Conservation (phyloP, 2,888 invertebrate genomes). For the Drosophila rellima region DNA sequence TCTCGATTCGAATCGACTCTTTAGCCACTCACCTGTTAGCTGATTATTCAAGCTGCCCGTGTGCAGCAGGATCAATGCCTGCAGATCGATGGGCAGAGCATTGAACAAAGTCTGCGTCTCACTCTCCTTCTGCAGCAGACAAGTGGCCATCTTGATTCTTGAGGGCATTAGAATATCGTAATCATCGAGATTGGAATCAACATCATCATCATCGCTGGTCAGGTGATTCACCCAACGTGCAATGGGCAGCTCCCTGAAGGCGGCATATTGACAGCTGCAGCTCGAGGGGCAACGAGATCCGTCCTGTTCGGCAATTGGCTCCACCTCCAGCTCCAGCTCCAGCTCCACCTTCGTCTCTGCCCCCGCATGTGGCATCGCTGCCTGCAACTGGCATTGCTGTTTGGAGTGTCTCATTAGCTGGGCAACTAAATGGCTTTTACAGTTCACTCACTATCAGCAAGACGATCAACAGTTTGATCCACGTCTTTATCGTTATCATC, state of each 20-base stretch:
- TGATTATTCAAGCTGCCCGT: slow-evolving; percentile 85
- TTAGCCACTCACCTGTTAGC: slow-evolving; percentile 73
- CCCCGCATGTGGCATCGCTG: slow-evolving; percentile 10
- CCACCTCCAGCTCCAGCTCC: neutral
- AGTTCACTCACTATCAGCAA: slow-evolving; percentile 50
- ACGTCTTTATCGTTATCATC: slow-evolving; percentile 15
- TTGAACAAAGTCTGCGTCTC: slow-evolving; percentile 85
- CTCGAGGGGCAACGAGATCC: slow-evolving; percentile 86
- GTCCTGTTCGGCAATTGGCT: slow-evolving; percentile 63
- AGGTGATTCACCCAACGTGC: slow-evolving; percentile 86
- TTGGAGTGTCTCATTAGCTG: neutral
- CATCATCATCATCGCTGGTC: slow-evolving; percentile 82
- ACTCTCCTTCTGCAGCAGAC: slow-evolving; percentile 86
- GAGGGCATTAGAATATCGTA: slow-evolving; percentile 84
- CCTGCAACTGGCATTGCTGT: slow-evolving; percentile 33
- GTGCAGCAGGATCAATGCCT: slow-evolving; percentile 88
- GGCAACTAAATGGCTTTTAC: neutral
- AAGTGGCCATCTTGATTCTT: slow-evolving; percentile 87
- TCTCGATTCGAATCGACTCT: neutral
- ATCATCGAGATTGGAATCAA: slow-evolving; percentile 63
- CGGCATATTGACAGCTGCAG: slow-evolving; percentile 87
- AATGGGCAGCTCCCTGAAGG: slow-evolving; percentile 87
- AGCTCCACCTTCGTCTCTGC: neutral
- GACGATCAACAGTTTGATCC: slow-evolving; percentile 38
- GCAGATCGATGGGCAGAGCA: slow-evolving; percentile 86